Evolutionary conservation across 2,888 invertebrate species (phyloP), one percentile per base, ranked within the genome.

Genomic region (Stegana nigrithorax): DNA sequence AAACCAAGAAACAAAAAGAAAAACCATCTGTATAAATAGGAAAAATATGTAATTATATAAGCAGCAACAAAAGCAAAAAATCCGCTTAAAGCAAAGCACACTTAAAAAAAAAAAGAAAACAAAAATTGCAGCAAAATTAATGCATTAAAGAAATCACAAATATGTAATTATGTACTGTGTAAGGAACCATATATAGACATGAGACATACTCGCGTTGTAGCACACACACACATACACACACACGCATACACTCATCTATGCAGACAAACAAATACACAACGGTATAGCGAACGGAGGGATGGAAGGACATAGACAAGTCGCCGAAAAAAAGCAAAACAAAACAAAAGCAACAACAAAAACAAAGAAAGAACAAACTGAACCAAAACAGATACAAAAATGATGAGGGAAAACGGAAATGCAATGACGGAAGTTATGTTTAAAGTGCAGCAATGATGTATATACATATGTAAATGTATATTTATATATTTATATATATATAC

Each of bases 221-320:
- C n/a, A n/a, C n/a, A n/a, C 8, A 47, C 21, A 12, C n/a, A 25
- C 0, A 45, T 45, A 12, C 45, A 21, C 45, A 45, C 23, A 6
- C 25, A 47, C 12, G 4, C 47, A 23, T 12, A 47, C 21, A 47
- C 10, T 21, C 12, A 21, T 8, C 12, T 17, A 10, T 25, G 25
- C 23, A n/a, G n/a, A n/a, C n/a, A 42, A 42, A 42, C 17, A 12
- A 4, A 17, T 74, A 78, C 51, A 76, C 39, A 60, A 61, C n/a
- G 6, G 32, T 4, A 47, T 19, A 39, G 4, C n/a, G 25, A 44
- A 29, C 17, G 21, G 26, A 36, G 39, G 58, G 26, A 60, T 25
- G 12, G 21, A 53, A 23, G 17, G 29, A 39, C 27, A 64, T 51
- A 27, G 45, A 36, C 19, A 55, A 36, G n/a, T 39, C 1, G n/a